Conservation (phyloP, 1,140 invertebrate species). For the Spodoptera frugiperda region DNA sequence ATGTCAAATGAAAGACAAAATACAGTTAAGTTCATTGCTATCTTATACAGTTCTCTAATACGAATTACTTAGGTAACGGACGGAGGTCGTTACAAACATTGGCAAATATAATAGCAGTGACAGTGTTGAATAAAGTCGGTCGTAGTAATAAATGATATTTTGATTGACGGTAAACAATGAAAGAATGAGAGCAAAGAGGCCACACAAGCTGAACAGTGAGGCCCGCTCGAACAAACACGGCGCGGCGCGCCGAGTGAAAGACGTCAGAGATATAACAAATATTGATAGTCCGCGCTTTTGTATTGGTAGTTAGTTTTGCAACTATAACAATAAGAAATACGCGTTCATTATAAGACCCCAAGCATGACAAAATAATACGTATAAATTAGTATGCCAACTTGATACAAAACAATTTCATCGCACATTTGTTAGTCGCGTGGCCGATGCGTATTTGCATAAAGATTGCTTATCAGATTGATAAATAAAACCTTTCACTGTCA, state of each 20-base stretch:
- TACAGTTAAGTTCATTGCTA: too few relatives aligned
- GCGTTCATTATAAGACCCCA: conserved; percentile 1
- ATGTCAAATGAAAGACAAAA: too few relatives aligned
- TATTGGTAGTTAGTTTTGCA: conserved; percentile 44
- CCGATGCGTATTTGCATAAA: conserved; percentile 11
- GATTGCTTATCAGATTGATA: neutral
- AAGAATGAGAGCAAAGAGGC: conserved; percentile 6
- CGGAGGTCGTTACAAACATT: conserved; percentile 3
- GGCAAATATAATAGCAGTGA: conserved; percentile 1
- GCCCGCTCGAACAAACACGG: conserved; percentile 27
- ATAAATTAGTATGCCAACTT: neutral
- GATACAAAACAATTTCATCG: neutral
- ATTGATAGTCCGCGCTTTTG: conserved; percentile 59
- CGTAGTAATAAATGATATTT: conserved; percentile 33
- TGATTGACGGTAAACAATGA: conserved; percentile 19
- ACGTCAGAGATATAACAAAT: conserved; percentile 62
- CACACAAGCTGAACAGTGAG: conserved; percentile 23
- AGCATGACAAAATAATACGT: neutral
- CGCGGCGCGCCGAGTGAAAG: conserved; percentile 42
- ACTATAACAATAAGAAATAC: conserved; percentile 50
- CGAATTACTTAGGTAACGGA: neutral
- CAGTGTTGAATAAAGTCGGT: conserved; percentile 9
- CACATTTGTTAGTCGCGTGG: neutral
- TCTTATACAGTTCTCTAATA: neutral
- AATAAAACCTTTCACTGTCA: conserved; percentile 4